phyloP scores from a whole-genome alignment of 2,113 vertebrate genomes.

The rat (Rattus norvegicus) region GRCr8 NC_086029.1:57657001-57657500 shows the following conservation, averaged over 20 bases:
- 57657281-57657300: slow-evolving; percentile 64
- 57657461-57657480: not conserved
- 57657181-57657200: not conserved
- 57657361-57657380: slow-evolving; percentile 35
- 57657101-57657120: slow-evolving; percentile 44
- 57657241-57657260: slow-evolving; percentile 54
- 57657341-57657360: slow-evolving; percentile 55
- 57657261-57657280: slow-evolving; percentile 48
- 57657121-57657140: slow-evolving; percentile 7
- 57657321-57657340: slow-evolving; percentile 63
- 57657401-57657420: slow-evolving; percentile 37
- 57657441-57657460: not conserved
- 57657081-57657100: not conserved
- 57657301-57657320: slow-evolving; percentile 59
- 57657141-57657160: not conserved
- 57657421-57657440: not conserved
- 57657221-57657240: slow-evolving; percentile 40
- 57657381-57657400: slow-evolving; percentile 3
- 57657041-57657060: slow-evolving; percentile 1
- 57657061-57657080: not conserved
- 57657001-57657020: slow-evolving; percentile 25
- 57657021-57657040: slow-evolving; percentile 5
- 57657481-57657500: not conserved
- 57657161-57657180: not conserved
- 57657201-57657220: not conserved